phyloP scores from a whole-genome alignment of 2,888 invertebrate species.

The Podotricha telesiphe region DNA sequence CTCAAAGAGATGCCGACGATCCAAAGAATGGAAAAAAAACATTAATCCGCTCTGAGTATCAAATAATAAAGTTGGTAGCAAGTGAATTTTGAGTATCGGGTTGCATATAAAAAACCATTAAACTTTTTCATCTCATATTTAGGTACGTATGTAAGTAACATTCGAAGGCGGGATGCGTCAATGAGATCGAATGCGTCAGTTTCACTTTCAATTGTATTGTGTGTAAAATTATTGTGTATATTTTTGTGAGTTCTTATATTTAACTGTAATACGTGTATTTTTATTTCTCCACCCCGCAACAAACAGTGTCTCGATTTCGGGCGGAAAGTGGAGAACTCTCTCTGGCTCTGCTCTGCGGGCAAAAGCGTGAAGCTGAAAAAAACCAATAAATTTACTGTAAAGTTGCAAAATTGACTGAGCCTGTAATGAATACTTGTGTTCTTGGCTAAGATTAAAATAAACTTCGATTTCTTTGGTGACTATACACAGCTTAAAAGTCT shows the following conservation, averaged over 20 bases:
- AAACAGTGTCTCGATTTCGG: no score
- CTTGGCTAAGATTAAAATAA: no score
- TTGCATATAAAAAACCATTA: slow-evolving; percentile 70
- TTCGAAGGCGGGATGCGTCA: slow-evolving; percentile 75
- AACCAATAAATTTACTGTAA: no score
- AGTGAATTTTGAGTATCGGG: slow-evolving; percentile 81
- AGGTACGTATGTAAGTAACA: slow-evolving; percentile 54
- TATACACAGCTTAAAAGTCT: no score
- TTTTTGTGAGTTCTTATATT: no score
- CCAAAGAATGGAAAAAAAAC: slow-evolving; percentile 54
- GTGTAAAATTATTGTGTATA: slow-evolving; percentile 7
- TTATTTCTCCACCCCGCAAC: no score
- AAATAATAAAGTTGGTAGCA: slow-evolving; percentile 84
- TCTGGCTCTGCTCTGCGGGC: no score
- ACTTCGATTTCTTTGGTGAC: no score
- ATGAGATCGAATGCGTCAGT: slow-evolving; percentile 54
- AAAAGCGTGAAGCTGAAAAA: no score
- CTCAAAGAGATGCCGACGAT: slow-evolving; percentile 73
- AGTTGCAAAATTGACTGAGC: neutral
- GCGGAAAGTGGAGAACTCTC: no score
- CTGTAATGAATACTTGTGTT: no score
- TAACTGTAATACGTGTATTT: no score
- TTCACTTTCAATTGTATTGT: slow-evolving; percentile 62
- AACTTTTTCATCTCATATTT: slow-evolving; percentile 65
- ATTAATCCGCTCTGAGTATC: slow-evolving; percentile 77